Evolutionary conservation across 2,797 vertebrate species (phyloP).

Genomic region (Chrysocyon brachyurus): DNA sequence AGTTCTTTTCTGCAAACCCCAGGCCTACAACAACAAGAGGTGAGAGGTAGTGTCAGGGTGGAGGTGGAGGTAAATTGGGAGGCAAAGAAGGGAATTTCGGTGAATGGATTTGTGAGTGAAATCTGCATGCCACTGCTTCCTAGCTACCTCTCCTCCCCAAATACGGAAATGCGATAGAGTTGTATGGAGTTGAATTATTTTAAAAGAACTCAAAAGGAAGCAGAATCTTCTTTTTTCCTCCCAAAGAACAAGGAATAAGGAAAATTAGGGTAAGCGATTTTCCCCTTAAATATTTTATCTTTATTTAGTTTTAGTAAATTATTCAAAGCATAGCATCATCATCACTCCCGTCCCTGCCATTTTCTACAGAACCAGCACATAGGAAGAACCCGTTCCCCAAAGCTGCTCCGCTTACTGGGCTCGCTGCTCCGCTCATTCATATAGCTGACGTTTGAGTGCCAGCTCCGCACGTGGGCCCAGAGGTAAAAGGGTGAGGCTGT

Average conservation of each 20-base stretch:
- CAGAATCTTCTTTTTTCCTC: not conserved
- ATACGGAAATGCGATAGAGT: not conserved
- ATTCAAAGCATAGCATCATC: not conserved
- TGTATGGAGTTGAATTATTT: not conserved
- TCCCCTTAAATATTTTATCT: not conserved
- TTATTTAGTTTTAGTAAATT: not conserved
- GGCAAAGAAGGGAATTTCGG: not conserved
- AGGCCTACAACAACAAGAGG: slow-evolving; percentile 53
- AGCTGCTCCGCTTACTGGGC: not conserved
- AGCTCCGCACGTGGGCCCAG: not conserved
- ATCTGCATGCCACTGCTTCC: not conserved
- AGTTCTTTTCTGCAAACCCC: not conserved
- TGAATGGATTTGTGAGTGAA: not conserved
- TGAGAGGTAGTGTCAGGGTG: not conserved
- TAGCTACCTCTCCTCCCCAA: not conserved
- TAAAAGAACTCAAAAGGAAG: not conserved
- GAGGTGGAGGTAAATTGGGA: not conserved
- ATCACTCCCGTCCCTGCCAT: not conserved
- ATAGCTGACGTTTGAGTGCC: not conserved
- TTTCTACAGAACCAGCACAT: not conserved
- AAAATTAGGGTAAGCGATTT: not conserved
- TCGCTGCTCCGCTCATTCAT: not conserved
- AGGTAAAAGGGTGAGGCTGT: not conserved
- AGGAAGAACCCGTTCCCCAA: not conserved
- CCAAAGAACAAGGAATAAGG: not conserved